Percentiles rank a stretch among this genome's conserved stretches.
These are phyloP conservation scores for Zenarchopterus dispar DNA, from an alignment of 2,797 vertebrate species.

Conservation along the genomic window DNA sequence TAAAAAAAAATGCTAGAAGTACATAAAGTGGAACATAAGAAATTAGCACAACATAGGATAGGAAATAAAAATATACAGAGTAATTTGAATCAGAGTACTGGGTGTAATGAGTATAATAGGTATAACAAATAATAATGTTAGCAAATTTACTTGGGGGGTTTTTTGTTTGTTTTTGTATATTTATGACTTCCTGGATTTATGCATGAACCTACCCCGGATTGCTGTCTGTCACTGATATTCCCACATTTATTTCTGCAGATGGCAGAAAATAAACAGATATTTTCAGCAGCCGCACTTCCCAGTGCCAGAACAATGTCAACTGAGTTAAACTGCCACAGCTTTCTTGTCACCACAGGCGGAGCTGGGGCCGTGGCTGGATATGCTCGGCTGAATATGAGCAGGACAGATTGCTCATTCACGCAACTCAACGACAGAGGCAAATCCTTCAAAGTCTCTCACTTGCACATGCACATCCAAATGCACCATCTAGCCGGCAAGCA, in stretches of 20 bases:
- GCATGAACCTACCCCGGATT: conserved; percentile 13
- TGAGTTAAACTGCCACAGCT: conserved; percentile 73
- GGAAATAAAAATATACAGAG: too few relatives aligned
- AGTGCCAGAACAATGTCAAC: conserved; percentile 74
- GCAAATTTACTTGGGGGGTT: not conserved
- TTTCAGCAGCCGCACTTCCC: conserved; percentile 62
- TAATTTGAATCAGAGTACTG: too few relatives aligned
- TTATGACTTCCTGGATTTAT: not conserved
- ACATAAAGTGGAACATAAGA: too few relatives aligned
- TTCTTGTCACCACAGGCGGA: conserved; percentile 64
- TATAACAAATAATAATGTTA: too few relatives aligned
- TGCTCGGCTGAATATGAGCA: conserved; percentile 74
- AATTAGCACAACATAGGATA: too few relatives aligned
- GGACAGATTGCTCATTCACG: conserved; percentile 72
- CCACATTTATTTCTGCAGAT: conserved; percentile 42
- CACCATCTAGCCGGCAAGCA: conserved; percentile 52
- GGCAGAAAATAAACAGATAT: conserved; percentile 62
- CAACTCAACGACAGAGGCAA: conserved; percentile 66
- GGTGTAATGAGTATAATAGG: too few relatives aligned
- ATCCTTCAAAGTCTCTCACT: conserved; percentile 67
- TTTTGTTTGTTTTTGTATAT: not conserved
- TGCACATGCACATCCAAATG: conserved; percentile 50
- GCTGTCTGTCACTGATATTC: conserved; percentile 13
- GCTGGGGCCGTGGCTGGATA: conserved; percentile 53
- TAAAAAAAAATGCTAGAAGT: too few relatives aligned